Evolutionary conservation across 2,113 vertebrate genomes (phyloP).

Genomic region (Sinocyclocheilus maitianheensis): DNA sequence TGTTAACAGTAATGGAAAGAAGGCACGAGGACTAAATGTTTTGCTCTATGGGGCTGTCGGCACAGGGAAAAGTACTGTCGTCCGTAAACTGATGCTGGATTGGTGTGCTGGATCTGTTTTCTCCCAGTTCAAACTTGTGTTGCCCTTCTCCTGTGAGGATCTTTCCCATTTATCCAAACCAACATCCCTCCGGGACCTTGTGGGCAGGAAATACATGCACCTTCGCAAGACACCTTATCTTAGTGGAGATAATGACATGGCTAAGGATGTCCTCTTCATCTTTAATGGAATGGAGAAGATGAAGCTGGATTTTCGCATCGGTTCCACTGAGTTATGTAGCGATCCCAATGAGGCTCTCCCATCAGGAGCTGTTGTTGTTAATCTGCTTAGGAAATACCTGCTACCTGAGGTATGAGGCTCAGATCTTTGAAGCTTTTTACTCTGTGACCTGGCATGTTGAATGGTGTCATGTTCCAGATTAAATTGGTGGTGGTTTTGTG

Average conservation of each 20-base stretch:
- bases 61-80: slow-evolving; percentile 89
- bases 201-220: slow-evolving; percentile 87
- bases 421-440: neutral
- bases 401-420: slow-evolving; percentile 84
- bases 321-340: slow-evolving; percentile 87
- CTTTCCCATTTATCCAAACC: slow-evolving; percentile 75
- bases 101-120: slow-evolving; percentile 84
- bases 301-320: slow-evolving; percentile 86
- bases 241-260: slow-evolving; percentile 71
- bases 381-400: slow-evolving; percentile 92
- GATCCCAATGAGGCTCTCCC: slow-evolving; percentile 80
- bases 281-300: slow-evolving; percentile 92
- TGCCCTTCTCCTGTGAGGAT: slow-evolving; percentile 96
- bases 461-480: neutral
- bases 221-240: slow-evolving; percentile 79
- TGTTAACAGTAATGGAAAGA: slow-evolving; percentile 51
- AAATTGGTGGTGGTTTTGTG: neutral
- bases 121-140: slow-evolving; percentile 83
- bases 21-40: slow-evolving; percentile 80
- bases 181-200: slow-evolving; percentile 81
- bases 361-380: slow-evolving; percentile 83
- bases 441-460: neutral
- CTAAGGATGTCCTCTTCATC: slow-evolving; percentile 85
- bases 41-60: slow-evolving; percentile 90
- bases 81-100: slow-evolving; percentile 92